Percentiles rank a stretch among this genome's conserved stretches.
Evolutionary conservation across 2,113 vertebrate genomes (phyloP).

Genomic region (Pterocles orientalis): DNA sequence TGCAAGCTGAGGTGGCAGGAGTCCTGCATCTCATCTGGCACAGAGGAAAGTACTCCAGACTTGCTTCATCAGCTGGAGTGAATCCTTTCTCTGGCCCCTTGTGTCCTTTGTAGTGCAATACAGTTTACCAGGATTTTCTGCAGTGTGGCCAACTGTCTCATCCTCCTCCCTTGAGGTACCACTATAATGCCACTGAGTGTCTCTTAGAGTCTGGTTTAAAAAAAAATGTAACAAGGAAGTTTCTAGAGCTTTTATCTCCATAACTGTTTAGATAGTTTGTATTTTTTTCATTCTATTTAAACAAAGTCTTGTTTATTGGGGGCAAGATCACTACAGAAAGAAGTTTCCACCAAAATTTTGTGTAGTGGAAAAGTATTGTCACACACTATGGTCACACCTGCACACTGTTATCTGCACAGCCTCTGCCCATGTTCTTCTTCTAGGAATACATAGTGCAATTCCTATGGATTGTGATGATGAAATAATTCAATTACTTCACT

Average conservation of each 20-base stretch:
- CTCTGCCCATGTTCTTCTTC: neutral
- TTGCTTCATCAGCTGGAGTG: neutral
- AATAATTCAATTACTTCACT: neutral
- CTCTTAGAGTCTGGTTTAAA: neutral
- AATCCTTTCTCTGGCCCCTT: neutral
- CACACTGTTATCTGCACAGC: neutral
- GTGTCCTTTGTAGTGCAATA: neutral
- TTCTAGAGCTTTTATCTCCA: neutral
- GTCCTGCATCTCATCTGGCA: neutral
- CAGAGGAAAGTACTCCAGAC: neutral
- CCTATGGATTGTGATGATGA: neutral
- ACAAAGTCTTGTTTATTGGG: neutral
- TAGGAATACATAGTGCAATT: neutral
- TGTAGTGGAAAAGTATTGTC: neutral
- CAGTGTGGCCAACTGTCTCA: neutral
- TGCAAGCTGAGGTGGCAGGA: neutral
- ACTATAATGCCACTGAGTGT: neutral
- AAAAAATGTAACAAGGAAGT: neutral
- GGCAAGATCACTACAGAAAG: rapidly evolving
- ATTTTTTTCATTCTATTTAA: neutral
- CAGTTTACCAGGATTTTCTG: neutral
- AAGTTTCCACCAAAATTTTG: neutral
- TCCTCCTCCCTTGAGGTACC: neutral
- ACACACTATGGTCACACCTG: neutral
- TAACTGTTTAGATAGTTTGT: neutral